Evolutionary conservation across 2,797 vertebrate genomes (phyloP), one percentile per base, ranked within the genome.

Genomic region (Platyrinchus mystaceus): DNA sequence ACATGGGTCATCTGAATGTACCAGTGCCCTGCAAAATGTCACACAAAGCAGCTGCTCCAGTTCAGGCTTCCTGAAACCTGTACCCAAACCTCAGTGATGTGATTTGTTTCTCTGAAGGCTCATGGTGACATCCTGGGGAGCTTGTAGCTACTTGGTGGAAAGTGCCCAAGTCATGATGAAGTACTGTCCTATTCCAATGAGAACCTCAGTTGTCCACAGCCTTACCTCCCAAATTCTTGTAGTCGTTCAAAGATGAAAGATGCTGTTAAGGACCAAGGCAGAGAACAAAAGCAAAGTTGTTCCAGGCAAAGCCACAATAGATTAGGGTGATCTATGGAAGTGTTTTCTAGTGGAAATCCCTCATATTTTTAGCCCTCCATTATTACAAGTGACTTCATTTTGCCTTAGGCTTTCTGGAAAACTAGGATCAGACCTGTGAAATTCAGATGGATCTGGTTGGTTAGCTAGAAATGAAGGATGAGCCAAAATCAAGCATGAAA

Each of bases 401-500:
- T 88, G 55, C 77, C 44, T 76, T 36, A 67, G 74, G 77, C 37
- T 84, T 86, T 86, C 44, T 44, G 50, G 24, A 44, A 83, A 89
- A 75, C 68, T 3, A 52, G 36, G 28, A 91, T 89, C 73, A 73
- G 50, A 41, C 56, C 36, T 88, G 28, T 81, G 83, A 84, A 93
- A 91, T 88, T 88, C 76, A 81, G 46, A 46, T 7, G 41, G 44
- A 63, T 86, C 94, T 85, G 84, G 17, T 34, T 86, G 50, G n/a
- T 74, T 81, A 69, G 43, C 62, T 78, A 58, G 66, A 78, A 86
- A 67, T 37, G 34, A 91, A 86, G 34, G 62, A 87, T 82, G 34
- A 95, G 32, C 34, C 74, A 93, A 95, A 96, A 94, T 91, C 80
- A 87, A 41, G 70, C 74, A 87, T 93, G 92, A 96, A 93, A 96